Base-by-base conservation (phyloP, 2,113 vertebrate genomes). In the Canis aureus region DNA sequence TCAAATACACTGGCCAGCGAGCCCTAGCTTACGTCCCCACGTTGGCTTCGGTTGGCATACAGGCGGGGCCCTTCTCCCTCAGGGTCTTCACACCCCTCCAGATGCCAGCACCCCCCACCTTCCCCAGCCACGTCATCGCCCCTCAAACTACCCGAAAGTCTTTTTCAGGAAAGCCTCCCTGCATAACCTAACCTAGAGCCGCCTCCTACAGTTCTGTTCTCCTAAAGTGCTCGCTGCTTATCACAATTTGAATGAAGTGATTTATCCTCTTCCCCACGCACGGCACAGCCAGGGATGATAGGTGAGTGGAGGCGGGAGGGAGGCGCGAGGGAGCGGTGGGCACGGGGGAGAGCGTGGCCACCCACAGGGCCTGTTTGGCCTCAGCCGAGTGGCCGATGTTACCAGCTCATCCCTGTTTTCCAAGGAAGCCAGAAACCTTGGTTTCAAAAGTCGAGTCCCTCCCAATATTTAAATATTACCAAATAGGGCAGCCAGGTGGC, bases 321-420 rank as follows among this genome's bases (percentile, higher is more conserved):
- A 43, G 19, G 79, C 3, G 0, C 4, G 0, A 57, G n/a, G 80
- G 66, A 43, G 11, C 11, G 66, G 4, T 17, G 43, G 67, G 29
- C 29, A 25, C 43, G n/a, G 71, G 1, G 64, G 25, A 23, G 7
- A 60, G n/a, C 19, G 0, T 2, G 3, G 13, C 35, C 78, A 2
- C 20, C 1, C 4, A 0, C 11, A 15, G 5, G 55, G 25, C 16
- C 11, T 0, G 0, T 57, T 19, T 5, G 8, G 9, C 27, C n/a
- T 1, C 71, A 29, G 23, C 67, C 57, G 19, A 38, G 25, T 43
- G 43, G 43, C 59, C 55, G 0, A 15, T 17, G 19, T 53, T 25
- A n/a, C 2, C 49, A 27, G 35, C 43, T 8, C 15, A 8, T 35
- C 23, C 32, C 4, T n/a, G 2, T 62, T 57, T 81, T 51, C 60